These are phyloP conservation scores for Labroides dimidiatus DNA, from an alignment of 2,797 vertebrate genomes.

Conservation along the genomic window DNA sequence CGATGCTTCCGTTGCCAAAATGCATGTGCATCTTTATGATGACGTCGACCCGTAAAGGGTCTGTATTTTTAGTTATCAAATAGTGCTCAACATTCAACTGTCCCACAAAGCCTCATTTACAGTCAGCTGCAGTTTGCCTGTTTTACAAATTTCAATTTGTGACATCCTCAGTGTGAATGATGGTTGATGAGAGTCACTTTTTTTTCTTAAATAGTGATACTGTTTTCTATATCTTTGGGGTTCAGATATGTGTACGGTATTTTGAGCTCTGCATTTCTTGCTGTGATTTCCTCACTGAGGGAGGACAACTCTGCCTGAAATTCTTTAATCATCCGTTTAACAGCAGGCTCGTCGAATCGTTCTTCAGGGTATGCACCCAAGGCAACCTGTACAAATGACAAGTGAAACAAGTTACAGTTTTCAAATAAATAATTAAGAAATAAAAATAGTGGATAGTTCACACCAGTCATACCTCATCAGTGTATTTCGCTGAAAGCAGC, in stretches of 20 bases:
- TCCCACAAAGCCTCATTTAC: too few relatives aligned
- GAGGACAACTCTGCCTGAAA: slow-evolving; percentile 71
- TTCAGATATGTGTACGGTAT: slow-evolving; percentile 73
- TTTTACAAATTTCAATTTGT: background rate
- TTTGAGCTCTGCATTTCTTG: slow-evolving; percentile 72
- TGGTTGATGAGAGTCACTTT: too few relatives aligned
- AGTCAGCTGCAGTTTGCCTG: too few relatives aligned
- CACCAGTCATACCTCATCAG: slow-evolving; percentile 71
- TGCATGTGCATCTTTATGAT: too few relatives aligned
- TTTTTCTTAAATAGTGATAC: slow-evolving; percentile 30
- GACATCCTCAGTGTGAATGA: too few relatives aligned
- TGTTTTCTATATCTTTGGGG: slow-evolving; percentile 55
- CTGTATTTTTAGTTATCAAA: too few relatives aligned
- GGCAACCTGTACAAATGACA: slow-evolving; percentile 63
- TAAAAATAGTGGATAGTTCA: too few relatives aligned
- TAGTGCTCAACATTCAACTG: too few relatives aligned
- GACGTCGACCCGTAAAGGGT: too few relatives aligned
- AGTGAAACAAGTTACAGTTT: accelerated
- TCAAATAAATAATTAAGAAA: too few relatives aligned
- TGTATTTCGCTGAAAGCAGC: slow-evolving; percentile 74
- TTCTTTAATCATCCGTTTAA: slow-evolving; percentile 64
- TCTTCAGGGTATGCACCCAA: slow-evolving; percentile 79
- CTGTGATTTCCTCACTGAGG: slow-evolving; percentile 68
- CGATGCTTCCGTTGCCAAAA: too few relatives aligned
- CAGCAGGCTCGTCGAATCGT: slow-evolving; percentile 66